A percentile compares a stretch with the other conserved stretches of the same genome.
These are phyloP conservation scores for Pemphredon lugubris DNA, from an alignment of 2,888 invertebrate species.

Conservation along the genomic window DNA sequence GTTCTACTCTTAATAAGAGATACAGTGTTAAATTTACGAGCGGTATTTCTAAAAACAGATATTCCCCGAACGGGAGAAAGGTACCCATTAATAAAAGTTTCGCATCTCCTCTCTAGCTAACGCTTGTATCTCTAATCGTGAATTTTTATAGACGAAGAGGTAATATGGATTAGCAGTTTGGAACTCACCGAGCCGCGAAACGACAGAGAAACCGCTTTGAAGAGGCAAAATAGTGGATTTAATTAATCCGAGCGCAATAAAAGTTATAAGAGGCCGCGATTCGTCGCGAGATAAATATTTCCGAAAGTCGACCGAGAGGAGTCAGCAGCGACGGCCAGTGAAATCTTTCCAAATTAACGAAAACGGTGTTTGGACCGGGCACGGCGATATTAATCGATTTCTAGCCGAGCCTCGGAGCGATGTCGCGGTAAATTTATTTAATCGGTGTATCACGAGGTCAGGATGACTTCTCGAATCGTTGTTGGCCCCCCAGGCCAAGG, in stretches of 20 bases:
- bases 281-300: slow-evolving; percentile 12
- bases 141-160: slow-evolving; percentile 1
- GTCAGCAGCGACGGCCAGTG: neutral
- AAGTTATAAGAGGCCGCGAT: neutral
- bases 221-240: neutral
- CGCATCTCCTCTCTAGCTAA: neutral
- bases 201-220: neutral
- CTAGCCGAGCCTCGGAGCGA: slow-evolving; percentile 11
- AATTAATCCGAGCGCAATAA: slow-evolving; percentile 13
- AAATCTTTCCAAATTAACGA: slow-evolving; percentile 34
- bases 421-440: slow-evolving; percentile 58
- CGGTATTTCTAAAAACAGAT: no score
- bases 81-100: neutral
- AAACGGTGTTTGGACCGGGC: slow-evolving; percentile 13
- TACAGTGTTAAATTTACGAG: no score
- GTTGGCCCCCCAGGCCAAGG: slow-evolving; percentile 5
- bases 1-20: no score
- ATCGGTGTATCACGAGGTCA: slow-evolving; percentile 41
- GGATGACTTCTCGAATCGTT: slow-evolving; percentile 23
- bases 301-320: slow-evolving; percentile 13
- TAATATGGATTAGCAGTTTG: neutral
- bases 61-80: no score
- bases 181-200: neutral
- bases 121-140: neutral
- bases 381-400: slow-evolving; percentile 47